Evolutionary conservation across 1,140 invertebrate genomes (phyloP), one percentile per base, ranked within the genome.

Genomic region (Drosophila kohkoa): DNA sequence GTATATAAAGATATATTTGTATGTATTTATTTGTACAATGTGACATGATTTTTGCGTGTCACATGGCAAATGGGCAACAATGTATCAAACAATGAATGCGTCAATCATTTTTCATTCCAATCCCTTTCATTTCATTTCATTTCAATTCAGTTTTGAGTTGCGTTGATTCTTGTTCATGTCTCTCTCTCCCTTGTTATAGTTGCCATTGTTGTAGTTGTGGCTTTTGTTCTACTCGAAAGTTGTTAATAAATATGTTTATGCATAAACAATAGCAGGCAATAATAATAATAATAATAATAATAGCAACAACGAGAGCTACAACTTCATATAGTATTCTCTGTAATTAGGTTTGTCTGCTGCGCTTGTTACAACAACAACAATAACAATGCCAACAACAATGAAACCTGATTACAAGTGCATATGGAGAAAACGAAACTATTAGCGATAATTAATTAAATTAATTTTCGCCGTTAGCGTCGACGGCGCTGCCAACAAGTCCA

Each of bases 361-460:
- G 51, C 49, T 54, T 54, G 51, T 54, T 13, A 16, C 49, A 30
- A 59, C 35, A 25, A 32, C 59, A 68, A 76, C 55, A 76, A 79
- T 62, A 20, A 20, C 20, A 25, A 25, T 25, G 20, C 20, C 20
- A 25, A 38, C 43, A 59, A 62, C 63, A 66, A 60, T 73, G 43
- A 78, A 82, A 81, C 70, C 71, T 71, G 70, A 82, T 82, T 81
- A 81, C 60, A 59, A 58, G 48, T 64, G 30, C 41, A 67, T 28
- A 70, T 67, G 46, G 13, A 28, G 32, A 48, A 32, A 48, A 41
- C 6, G 54, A 52, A 45, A 68, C 38, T 83, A 87, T 88, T 89
- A 89, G 70, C 67, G 77, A 63, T 88, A 89, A 81, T 85, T 88
- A 89, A 88, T 88, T 81, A 77, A 89, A 88, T 89, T 77, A 88